Evolutionary conservation across 1,140 invertebrate species (phyloP), one percentile per base, ranked within the genome.

Genomic region (Coenobita brevimanus): DNA sequence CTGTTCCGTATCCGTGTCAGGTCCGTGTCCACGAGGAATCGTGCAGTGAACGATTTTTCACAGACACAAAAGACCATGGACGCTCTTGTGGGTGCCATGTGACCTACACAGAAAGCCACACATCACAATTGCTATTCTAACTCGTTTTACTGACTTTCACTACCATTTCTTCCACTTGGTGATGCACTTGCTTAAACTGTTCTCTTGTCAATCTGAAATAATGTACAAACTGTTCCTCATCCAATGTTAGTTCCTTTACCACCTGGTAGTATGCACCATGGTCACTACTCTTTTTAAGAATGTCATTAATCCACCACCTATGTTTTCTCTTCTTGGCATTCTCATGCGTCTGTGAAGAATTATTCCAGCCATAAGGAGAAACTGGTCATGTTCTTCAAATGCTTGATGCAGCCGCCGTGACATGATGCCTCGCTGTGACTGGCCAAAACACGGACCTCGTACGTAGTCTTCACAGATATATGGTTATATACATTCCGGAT

Each of bases 191-290:
- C n/a, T 57, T 57, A 57, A 13, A n/a, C 13, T 57, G 3, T 6
- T 64, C 21, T 64, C 62, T 64, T 64, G 62, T 64, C 62, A 64
- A 64, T 64, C 62, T 64, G 62, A 64, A 64, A 21, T 64, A 64
- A 21, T 64, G 3, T n/a, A n/a, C n/a, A n/a, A n/a, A n/a, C n/a
- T n/a, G n/a, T n/a, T n/a, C n/a, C n/a, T n/a, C n/a, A n/a, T 21
- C n/a, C 62, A 64, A n/a, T n/a, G n/a, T n/a, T 64, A 64, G 21
- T 64, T 64, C 62, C 62, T 64, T 64, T 64, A 64, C 62, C 62
- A 64, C n/a, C n/a, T 64, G 62, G 62, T 64, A 64, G 21, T 64
- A 64, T 64, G 62, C 62, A 64, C 62, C 62, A 21, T 64, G 21
- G 62, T 6, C 21, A 30, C 62, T 6, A 64, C 21, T n/a, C 62